Evolutionary conservation across 2,797 vertebrate species (phyloP), one percentile per base, ranked within the genome.

Genomic region (Molossus molossus): DNA sequence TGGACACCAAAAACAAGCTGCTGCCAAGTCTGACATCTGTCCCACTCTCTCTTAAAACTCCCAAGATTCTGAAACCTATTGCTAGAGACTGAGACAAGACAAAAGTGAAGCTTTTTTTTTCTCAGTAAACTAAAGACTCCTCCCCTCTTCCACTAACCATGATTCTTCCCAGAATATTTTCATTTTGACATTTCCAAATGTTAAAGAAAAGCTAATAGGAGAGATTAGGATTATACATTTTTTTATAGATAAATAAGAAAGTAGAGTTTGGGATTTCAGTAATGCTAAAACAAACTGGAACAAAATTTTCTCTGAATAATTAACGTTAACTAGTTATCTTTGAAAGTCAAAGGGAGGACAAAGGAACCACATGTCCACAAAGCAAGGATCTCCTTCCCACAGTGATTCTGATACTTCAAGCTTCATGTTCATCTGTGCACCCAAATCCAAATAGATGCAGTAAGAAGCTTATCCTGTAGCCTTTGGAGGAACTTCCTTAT

Each of bases 31-130:
- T 94, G 50, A 58, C 53, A 37, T 83, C 7, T 90, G 5, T 64
- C 72, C 55, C 23, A 18, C 11, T 76, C 13, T 65, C 18, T 57
- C 70, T 67, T 53, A 65, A 86, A 81, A 90, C 29, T 69, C 8
- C 9, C 8, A 40, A 83, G 86, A 96, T 88, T 70, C 93, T 87
- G 45, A 96, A 91, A 69, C 37, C 50, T 87, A n/a, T 95, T 86
- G 57, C 20, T 84, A 80, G 80, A 55, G 67, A 88, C 23, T 11
- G 37, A 87, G 48, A 40, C 0, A 15, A 13, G 48, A 94, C 37
- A 57, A 65, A 6, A 65, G 14, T 45, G 10, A 94, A 84, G 27
- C 7, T 60, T 81, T 95, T 95, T 95, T 73, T 67, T 84, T 50
- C 83, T 65, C 21, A 15, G 33, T 27, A 84, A 94, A 84, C 53